Conservation (phyloP, 1,140 invertebrate genomes). For the Monomorium pharaonis region DNA sequence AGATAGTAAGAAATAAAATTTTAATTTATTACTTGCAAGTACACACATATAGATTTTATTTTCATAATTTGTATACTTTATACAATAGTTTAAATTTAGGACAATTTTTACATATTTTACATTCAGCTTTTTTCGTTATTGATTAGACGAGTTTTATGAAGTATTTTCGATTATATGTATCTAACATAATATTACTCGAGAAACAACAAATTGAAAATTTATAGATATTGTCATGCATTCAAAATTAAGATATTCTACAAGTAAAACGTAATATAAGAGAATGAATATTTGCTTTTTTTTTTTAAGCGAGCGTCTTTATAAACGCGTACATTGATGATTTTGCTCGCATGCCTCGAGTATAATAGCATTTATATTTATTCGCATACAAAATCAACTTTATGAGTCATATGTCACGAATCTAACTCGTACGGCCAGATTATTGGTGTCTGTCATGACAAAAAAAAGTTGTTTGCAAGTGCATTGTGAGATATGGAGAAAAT, state of each 20-base stretch:
- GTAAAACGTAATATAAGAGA: background rate
- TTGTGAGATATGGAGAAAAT: background rate
- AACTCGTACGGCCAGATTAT: background rate
- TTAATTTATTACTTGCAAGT: conserved; percentile 13
- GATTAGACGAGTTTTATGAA: background rate
- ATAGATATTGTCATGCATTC: background rate
- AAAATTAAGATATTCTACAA: background rate
- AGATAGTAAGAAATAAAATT: background rate
- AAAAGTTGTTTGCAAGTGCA: background rate
- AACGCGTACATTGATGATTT: background rate
- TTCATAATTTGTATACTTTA: background rate
- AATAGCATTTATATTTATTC: conserved; percentile 22
- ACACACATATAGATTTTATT: background rate
- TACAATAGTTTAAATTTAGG: background rate
- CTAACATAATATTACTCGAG: background rate
- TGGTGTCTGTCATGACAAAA: background rate
- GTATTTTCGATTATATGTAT: background rate
- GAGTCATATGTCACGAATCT: background rate
- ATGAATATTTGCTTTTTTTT: background rate
- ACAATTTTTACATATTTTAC: background rate
- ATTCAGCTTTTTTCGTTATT: background rate
- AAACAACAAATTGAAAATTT: background rate
- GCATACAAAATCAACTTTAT: background rate
- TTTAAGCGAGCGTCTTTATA: background rate
- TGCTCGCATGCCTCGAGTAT: background rate